A percentile compares a stretch with the other conserved stretches of the same genome.
Evolutionary conservation across 2,888 invertebrate species (phyloP).

Genomic region (Scaptomyza cyrtandrae): DNA sequence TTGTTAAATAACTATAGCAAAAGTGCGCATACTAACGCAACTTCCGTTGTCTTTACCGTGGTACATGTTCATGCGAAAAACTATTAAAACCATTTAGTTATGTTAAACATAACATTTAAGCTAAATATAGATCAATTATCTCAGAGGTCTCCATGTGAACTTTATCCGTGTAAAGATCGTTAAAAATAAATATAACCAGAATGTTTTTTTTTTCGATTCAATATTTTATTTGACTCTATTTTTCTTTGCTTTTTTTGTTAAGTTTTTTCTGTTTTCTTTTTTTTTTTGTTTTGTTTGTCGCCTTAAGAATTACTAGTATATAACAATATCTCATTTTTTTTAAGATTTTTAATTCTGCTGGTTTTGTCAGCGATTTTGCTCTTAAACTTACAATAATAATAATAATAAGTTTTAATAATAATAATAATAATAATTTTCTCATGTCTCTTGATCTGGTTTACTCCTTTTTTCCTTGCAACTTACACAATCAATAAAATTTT

Average conservation of each 20-base stretch:
- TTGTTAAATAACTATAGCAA: slow-evolving; percentile 11
- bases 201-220: slow-evolving; percentile 65
- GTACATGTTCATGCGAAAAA: slow-evolving; percentile 61
- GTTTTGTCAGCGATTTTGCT: slow-evolving; percentile 82
- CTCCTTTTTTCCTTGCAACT: slow-evolving; percentile 62
- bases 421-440: slow-evolving; percentile 76
- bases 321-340: slow-evolving; percentile 82
- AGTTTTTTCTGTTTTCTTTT: slow-evolving; percentile 60
- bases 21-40: slow-evolving; percentile 9
- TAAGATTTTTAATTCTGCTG: slow-evolving; percentile 81
- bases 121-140: not conserved
- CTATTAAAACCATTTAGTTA: not conserved
- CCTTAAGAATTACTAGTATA: slow-evolving; percentile 83
- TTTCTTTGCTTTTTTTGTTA: slow-evolving; percentile 73
- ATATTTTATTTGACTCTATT: slow-evolving; percentile 80
- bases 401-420: slow-evolving; percentile 60
- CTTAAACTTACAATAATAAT: slow-evolving; percentile 77
- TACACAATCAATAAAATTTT: slow-evolving; percentile 55
- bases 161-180: not conserved
- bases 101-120: too few species aligned
- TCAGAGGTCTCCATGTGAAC: not conserved
- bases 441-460: slow-evolving; percentile 75
- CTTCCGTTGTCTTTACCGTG: slow-evolving; percentile 43
- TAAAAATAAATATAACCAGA: not conserved
- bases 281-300: slow-evolving; percentile 76